Conservation (phyloP, 2,797 vertebrate species). For the Crenuchus spilurus region DNA sequence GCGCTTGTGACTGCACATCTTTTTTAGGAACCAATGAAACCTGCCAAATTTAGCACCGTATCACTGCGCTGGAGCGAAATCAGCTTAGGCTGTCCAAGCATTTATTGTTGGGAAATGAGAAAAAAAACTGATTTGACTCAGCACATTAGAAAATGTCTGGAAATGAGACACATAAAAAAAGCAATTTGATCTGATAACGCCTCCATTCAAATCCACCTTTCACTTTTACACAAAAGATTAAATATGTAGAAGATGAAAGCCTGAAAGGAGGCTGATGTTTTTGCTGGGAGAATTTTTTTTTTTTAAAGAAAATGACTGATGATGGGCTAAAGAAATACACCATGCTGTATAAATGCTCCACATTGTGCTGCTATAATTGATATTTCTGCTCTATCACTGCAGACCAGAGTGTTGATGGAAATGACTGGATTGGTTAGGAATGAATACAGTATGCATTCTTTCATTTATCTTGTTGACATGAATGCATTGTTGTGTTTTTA, state of each 20-base stretch:
- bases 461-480: slow-evolving; percentile 9
- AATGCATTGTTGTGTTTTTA: neutral
- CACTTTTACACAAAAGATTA: neutral
- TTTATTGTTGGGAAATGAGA: neutral
- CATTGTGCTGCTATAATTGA: slow-evolving; percentile 27
- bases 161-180: neutral
- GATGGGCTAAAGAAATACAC: neutral
- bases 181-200: neutral
- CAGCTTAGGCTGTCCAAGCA: neutral
- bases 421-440: neutral
- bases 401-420: neutral
- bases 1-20: neutral
- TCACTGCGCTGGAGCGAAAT: neutral
- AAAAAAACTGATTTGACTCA: neutral
- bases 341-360: slow-evolving; percentile 24
- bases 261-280: neutral
- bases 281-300: too few species aligned
- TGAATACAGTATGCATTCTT: neutral
- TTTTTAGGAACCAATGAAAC: neutral
- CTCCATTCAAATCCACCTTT: neutral
- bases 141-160: neutral
- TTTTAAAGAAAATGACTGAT: slow-evolving; percentile 9
- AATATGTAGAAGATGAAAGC: neutral
- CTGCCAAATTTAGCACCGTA: neutral
- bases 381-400: slow-evolving; percentile 7